These are phyloP conservation scores for Stichodactyla helianthus DNA, from an alignment of 64 coral and sea anemone species.

Conservation along the genomic window DNA sequence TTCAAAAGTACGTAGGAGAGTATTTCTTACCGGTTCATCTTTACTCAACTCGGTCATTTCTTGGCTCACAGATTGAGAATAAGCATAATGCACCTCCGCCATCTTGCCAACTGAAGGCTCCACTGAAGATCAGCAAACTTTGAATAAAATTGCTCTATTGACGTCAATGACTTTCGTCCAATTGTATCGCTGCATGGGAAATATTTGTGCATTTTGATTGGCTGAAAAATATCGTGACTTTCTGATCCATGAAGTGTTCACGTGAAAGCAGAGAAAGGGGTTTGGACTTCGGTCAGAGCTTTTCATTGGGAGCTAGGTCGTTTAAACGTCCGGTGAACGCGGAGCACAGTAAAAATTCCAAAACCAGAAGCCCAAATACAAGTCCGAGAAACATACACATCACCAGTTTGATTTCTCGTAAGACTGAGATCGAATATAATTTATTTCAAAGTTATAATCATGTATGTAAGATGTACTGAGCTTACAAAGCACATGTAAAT, in stretches of 20 bases:
- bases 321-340: no score
- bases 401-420: no score
- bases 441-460: no score
- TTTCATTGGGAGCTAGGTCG: no score
- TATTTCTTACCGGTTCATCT: neutral
- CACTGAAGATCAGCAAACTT: neutral
- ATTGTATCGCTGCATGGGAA: neutral
- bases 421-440: no score
- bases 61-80: conserved; percentile 13
- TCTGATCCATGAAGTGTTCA: neutral
- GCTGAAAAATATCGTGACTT: neutral
- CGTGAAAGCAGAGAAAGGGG: neutral
- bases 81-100: neutral
- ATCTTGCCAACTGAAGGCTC: neutral
- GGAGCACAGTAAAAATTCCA: no score
- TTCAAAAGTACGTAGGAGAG: neutral
- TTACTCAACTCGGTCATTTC: neutral
- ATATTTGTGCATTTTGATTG: neutral
- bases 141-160: neutral
- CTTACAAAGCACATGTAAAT: no score
- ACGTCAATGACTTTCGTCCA: neutral
- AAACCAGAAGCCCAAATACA: no score
- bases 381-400: no score
- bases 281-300: neutral
- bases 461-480: no score